These are phyloP conservation scores for Papilio polyxenes DNA, from an alignment of 1,140 invertebrate genomes.

Conservation along the genomic window DNA sequence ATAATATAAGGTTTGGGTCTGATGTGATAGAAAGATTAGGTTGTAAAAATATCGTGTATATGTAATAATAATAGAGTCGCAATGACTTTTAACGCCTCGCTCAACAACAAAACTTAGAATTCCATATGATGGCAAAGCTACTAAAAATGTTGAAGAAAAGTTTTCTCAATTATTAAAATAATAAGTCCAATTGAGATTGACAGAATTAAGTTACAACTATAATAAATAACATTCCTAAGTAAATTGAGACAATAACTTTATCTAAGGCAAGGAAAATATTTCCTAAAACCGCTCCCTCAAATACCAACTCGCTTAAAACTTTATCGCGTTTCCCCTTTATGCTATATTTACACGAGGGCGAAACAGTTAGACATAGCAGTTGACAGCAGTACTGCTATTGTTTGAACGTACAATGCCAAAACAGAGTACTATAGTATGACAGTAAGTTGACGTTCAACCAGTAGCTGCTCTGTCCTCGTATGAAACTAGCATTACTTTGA, in stretches of 20 bases:
- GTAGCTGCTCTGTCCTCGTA: neutral
- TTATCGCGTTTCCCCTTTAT: slow-evolving; percentile 24
- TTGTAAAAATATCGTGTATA: no score
- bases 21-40: no score
- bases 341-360: neutral
- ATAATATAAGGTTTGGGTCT: no score
- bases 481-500: neutral
- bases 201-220: neutral
- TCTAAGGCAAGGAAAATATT: slow-evolving; percentile 24
- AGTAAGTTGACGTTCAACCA: neutral
- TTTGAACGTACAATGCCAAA: neutral
- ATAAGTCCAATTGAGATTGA: neutral
- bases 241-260: slow-evolving; percentile 16
- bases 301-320: slow-evolving; percentile 31
- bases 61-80: no score
- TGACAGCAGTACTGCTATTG: neutral
- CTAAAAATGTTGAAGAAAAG: neutral
- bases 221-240: neutral
- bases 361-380: neutral
- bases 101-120: neutral
- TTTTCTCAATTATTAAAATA: neutral
- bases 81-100: no score
- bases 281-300: slow-evolving; percentile 7
- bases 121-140: neutral
- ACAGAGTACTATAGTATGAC: neutral